Percentiles rank a stretch among this genome's conserved stretches.
Evolutionary conservation across 2,113 vertebrate genomes (phyloP).

Genomic region (Gallinago paraguaiae): DNA sequence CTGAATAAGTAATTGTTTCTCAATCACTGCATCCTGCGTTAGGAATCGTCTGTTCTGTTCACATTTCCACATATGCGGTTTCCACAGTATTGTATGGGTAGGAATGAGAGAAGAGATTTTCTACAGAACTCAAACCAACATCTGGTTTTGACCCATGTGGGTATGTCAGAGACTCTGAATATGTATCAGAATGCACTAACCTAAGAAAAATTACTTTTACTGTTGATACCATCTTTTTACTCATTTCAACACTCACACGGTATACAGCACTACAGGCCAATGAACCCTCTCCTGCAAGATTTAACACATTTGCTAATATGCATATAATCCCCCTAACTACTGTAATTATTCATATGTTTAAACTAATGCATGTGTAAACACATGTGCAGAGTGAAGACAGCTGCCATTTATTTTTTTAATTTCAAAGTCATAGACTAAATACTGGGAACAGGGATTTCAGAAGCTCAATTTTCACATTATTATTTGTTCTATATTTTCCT

Average conservation of each 20-base stretch:
- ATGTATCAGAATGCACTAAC: neutral
- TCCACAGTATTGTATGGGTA: neutral
- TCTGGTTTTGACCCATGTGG: neutral
- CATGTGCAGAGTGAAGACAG: neutral
- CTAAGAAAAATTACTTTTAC: neutral
- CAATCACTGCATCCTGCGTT: neutral
- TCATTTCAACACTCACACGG: neutral
- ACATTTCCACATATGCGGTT: neutral
- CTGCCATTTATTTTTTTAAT: slow-evolving; percentile 1
- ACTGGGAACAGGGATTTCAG: neutral
- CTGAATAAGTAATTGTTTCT: neutral
- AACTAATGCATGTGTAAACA: neutral
- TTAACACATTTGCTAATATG: neutral
- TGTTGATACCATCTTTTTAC: neutral
- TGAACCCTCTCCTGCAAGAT: neutral
- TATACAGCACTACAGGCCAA: neutral
- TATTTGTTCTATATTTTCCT: slow-evolving; percentile 34
- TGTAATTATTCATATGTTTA: slow-evolving; percentile 18
- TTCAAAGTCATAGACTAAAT: slow-evolving; percentile 33
- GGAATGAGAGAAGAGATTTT: neutral
- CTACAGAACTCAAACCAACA: neutral
- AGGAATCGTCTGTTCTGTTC: neutral
- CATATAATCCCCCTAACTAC: neutral
- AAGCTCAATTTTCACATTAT: neutral
- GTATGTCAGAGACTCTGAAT: neutral